These are phyloP conservation scores for Novumbra hubbsi DNA, from an alignment of 2,797 vertebrate species.

Conservation along the genomic window DNA sequence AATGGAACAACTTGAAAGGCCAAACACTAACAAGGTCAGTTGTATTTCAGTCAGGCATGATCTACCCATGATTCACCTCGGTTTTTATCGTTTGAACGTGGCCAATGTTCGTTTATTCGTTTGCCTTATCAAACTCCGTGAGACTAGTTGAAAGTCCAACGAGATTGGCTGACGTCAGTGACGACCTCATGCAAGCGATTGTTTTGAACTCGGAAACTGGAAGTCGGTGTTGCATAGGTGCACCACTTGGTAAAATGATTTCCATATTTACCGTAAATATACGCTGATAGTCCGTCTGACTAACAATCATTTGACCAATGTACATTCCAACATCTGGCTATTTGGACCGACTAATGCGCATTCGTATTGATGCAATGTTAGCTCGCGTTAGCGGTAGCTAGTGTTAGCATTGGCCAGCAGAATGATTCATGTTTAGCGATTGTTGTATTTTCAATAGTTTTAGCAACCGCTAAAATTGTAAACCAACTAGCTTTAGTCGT, in stretches of 20 bases:
- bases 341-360: background rate
- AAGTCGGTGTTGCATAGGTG: background rate
- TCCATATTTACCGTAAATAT: background rate
- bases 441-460: background rate
- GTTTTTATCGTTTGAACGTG: background rate
- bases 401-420: background rate
- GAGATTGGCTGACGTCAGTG: background rate
- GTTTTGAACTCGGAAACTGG: background rate
- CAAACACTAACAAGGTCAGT: too few species aligned
- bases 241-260: background rate
- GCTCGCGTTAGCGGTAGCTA: background rate
- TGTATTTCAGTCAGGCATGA: too few species aligned
- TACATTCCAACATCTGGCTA: background rate
- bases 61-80: too few species aligned
- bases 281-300: background rate
- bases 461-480: background rate
- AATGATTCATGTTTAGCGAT: background rate
- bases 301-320: background rate
- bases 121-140: background rate
- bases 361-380: background rate
- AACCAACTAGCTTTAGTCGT: background rate
- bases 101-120: background rate
- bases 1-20: too few species aligned
- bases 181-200: background rate
- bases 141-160: slow-evolving; percentile 2